Percentiles rank a stretch among this genome's conserved stretches.
Evolutionary conservation across 2,888 invertebrate species (phyloP).

Genomic region (Tenthredo livida): DNA sequence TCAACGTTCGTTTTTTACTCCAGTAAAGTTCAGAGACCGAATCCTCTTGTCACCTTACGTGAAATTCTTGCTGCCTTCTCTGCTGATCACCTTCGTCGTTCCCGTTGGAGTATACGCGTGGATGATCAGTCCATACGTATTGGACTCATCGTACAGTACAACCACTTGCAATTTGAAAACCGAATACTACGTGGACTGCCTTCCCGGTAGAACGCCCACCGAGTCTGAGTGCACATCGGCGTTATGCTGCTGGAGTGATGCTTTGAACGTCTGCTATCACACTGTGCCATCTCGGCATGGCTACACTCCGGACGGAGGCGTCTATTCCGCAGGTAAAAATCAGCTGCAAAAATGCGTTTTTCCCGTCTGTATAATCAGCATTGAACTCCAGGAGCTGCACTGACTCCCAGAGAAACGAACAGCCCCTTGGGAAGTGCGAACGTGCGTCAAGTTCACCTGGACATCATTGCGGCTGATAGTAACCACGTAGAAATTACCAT

Average conservation of each 20-base stretch:
- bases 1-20: neutral
- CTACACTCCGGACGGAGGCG: conserved; percentile 74
- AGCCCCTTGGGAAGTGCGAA: conserved; percentile 73
- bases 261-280: conserved; percentile 79
- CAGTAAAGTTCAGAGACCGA: conserved; percentile 58
- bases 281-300: conserved; percentile 80
- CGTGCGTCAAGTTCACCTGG: conserved; percentile 49
- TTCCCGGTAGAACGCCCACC: conserved; percentile 68
- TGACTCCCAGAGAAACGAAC: conserved; percentile 57
- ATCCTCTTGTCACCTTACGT: conserved; percentile 60
- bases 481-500: conserved; percentile 58
- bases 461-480: conserved; percentile 52
- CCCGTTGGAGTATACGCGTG: conserved; percentile 58
- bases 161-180: conserved; percentile 62
- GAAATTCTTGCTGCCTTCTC: conserved; percentile 61
- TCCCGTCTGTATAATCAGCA: neutral
- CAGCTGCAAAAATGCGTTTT: neutral
- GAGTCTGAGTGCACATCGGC: conserved; percentile 75
- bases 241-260: conserved; percentile 80
- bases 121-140: conserved; percentile 55
- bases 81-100: conserved; percentile 57
- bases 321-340: conserved; percentile 40
- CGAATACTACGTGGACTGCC: conserved; percentile 63
- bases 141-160: conserved; percentile 50
- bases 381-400: conserved; percentile 45